Evolutionary conservation across 2,113 vertebrate species (phyloP).

Genomic region (Eptatretus burgeri): DNA sequence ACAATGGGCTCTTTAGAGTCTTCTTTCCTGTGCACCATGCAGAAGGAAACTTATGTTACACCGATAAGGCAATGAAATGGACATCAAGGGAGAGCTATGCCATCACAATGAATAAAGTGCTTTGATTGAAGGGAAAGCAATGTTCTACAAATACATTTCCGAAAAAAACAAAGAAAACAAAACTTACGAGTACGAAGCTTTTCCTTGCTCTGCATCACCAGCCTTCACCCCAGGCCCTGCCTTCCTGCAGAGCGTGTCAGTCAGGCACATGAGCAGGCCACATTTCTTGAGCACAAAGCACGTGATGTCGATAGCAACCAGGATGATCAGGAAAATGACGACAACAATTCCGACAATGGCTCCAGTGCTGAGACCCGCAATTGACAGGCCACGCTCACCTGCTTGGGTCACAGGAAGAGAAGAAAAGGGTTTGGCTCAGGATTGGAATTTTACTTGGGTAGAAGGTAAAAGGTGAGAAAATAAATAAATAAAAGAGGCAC

Average conservation of each 20-base stretch:
- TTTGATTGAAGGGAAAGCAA: too few relatives aligned
- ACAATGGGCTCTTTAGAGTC: slow-evolving; percentile 93
- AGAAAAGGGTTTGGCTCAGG: too few relatives aligned
- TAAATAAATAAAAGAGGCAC: too few relatives aligned
- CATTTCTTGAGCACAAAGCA: slow-evolving; percentile 97
- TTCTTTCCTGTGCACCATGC: slow-evolving; percentile 33
- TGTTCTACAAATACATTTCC: too few relatives aligned
- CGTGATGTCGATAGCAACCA: slow-evolving; percentile 68
- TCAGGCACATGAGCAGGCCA: slow-evolving; percentile 89
- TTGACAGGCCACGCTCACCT: slow-evolving; percentile 13
- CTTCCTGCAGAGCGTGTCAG: slow-evolving; percentile 69
- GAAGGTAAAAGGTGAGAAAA: too few relatives aligned
- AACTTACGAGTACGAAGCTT: slow-evolving; percentile 77
- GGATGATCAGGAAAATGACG: slow-evolving; percentile 46
- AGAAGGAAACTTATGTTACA: too few relatives aligned
- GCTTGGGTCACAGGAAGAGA: too few relatives aligned
- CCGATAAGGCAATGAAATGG: too few relatives aligned
- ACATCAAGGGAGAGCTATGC: too few relatives aligned
- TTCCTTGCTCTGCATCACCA: slow-evolving; percentile 64
- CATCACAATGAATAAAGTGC: too few relatives aligned
- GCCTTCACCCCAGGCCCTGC: slow-evolving; percentile 51
- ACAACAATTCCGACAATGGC: slow-evolving; percentile 71
- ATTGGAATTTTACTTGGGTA: too few relatives aligned
- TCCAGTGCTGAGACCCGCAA: slow-evolving; percentile 37
- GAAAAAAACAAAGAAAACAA: neutral